Conservation (phyloP, 2,113 vertebrate species). For the Aviceda subcristata region DNA sequence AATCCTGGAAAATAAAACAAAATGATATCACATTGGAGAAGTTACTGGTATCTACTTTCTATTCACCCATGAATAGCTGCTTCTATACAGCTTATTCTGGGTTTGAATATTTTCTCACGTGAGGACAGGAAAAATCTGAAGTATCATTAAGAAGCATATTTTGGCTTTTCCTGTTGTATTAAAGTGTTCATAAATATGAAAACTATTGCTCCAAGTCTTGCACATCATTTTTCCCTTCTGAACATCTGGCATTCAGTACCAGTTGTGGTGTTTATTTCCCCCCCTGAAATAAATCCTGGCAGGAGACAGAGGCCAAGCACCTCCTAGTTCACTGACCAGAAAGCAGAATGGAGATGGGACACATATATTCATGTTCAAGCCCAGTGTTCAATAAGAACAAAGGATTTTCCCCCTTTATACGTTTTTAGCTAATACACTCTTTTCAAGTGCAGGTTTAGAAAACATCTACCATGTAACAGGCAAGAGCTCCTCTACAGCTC, state of each 20-base stretch:
- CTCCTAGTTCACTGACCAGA: not conserved
- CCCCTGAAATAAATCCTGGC: not conserved
- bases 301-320: not conserved
- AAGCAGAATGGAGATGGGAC: not conserved
- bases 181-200: not conserved
- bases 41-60: fast-evolving
- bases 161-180: not conserved
- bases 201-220: not conserved
- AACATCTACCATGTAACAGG: not conserved
- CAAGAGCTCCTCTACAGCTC: not conserved
- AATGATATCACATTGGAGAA: not conserved
- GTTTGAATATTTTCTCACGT: not conserved
- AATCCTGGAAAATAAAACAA: not conserved
- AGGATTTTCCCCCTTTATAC: not conserved
- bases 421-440: not conserved
- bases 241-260: not conserved
- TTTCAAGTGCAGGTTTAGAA: not conserved
- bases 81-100: not conserved
- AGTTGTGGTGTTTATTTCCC: not conserved
- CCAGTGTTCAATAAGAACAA: not conserved
- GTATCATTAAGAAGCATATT: not conserved
- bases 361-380: not conserved
- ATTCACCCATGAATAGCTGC: not conserved
- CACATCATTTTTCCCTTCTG: not conserved
- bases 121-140: not conserved